Conservation (phyloP, 92 coral and sea anemone genomes). For the Porites divaricata region DNA sequence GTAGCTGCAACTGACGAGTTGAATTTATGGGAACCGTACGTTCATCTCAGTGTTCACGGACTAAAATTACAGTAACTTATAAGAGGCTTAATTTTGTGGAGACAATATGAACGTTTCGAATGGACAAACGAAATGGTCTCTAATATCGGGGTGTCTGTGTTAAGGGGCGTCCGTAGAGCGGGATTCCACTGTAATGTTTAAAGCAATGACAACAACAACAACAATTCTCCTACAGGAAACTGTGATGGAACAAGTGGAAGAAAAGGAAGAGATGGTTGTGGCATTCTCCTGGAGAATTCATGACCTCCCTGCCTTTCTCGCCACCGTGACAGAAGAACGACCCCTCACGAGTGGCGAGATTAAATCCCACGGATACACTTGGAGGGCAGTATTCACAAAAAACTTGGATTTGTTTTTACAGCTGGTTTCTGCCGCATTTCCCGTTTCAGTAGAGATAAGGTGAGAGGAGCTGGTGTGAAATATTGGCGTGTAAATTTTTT, state of each 20-base stretch:
- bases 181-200: too few relatives aligned
- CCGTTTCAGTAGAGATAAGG: constrained; percentile 14
- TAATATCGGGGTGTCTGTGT: background rate
- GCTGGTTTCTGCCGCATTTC: constrained; percentile 10
- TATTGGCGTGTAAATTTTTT: background rate
- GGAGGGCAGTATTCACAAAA: constrained; percentile 9
- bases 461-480: background rate
- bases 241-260: background rate
- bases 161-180: too few relatives aligned
- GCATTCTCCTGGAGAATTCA: background rate
- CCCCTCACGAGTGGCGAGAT: background rate
- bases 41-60: too few relatives aligned
- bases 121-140: constrained; percentile 2
- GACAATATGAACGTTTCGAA: constrained; percentile 3
- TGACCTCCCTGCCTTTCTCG: background rate
- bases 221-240: constrained; percentile 4
- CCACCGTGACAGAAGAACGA: constrained; percentile 5
- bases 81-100: background rate
- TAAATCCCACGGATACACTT: constrained; percentile 2
- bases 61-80: too few relatives aligned
- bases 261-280: constrained; percentile 17
- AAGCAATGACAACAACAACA: background rate
- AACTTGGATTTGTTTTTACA: constrained; percentile 10
- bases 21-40: too few relatives aligned
- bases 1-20: too few relatives aligned